Conservation (phyloP, 2,797 vertebrate genomes). For the Anabacerthia variegaticeps region DNA sequence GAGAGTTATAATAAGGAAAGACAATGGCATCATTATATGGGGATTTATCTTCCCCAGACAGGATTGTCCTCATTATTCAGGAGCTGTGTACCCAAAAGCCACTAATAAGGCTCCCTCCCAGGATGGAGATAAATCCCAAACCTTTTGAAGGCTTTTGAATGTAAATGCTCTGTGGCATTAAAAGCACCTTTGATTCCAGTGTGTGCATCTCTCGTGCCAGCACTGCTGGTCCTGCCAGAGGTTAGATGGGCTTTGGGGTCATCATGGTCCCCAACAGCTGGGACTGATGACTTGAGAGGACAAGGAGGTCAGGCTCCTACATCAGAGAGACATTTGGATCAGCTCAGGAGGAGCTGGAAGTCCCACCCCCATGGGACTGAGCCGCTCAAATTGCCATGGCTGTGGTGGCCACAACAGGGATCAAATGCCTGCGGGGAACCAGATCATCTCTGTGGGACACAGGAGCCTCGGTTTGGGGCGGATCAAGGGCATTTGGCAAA, state of each 20-base stretch:
- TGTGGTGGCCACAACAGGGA: neutral
- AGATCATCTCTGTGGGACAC: fast-evolving
- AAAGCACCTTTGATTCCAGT: neutral
- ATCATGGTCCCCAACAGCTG: neutral
- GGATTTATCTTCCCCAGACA: constrained; percentile 64
- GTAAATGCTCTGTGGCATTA: neutral
- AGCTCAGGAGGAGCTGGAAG: neutral
- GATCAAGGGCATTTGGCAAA: neutral
- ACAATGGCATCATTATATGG: constrained; percentile 66
- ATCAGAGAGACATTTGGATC: neutral
- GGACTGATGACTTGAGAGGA: neutral
- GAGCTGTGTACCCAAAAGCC: constrained; percentile 45
- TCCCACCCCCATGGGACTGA: fast-evolving
- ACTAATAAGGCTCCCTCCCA: constrained; percentile 58
- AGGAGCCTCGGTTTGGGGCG: neutral
- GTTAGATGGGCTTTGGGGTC: fast-evolving
- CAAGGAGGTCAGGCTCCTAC: neutral
- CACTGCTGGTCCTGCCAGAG: neutral
- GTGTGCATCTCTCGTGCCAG: fast-evolving
- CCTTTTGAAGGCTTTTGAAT: neutral
- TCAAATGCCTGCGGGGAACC: fast-evolving
- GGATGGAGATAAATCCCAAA: constrained; percentile 53
- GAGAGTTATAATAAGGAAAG: constrained; percentile 55
- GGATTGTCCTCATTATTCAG: constrained; percentile 65
- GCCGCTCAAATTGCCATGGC: fast-evolving